Evolutionary conservation across 1,140 invertebrate genomes (phyloP).

Genomic region (Zaprionus vittiger): DNA sequence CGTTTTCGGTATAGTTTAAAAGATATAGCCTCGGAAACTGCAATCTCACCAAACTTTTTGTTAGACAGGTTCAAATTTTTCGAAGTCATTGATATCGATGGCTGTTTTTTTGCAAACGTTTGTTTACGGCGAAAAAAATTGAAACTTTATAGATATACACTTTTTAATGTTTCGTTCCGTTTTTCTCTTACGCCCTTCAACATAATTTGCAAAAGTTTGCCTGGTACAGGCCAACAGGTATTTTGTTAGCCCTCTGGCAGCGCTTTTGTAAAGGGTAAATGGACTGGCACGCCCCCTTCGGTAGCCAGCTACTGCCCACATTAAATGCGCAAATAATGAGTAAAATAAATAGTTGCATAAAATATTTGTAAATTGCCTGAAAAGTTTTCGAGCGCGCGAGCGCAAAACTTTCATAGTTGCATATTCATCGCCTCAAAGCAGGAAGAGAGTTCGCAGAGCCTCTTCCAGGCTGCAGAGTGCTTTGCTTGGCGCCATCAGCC

Average conservation of each 20-base stretch:
- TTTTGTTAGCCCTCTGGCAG: background rate
- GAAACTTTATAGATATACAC: background rate
- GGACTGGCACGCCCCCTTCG: background rate
- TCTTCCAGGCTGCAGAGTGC: background rate
- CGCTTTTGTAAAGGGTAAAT: background rate
- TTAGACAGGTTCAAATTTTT: too few species aligned
- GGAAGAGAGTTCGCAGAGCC: background rate
- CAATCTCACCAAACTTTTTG: too few species aligned
- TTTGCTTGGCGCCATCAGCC: background rate
- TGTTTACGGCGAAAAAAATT: background rate
- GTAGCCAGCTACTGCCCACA: constrained; percentile 1
- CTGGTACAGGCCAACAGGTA: background rate
- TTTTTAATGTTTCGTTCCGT: background rate
- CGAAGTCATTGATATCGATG: background rate
- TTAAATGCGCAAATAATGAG: constrained; percentile 5
- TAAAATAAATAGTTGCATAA: constrained; percentile 5
- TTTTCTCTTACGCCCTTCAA: background rate
- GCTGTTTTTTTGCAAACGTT: background rate
- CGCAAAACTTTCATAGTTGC: constrained; percentile 2
- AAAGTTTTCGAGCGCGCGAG: constrained; percentile 3
- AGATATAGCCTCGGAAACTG: too few species aligned
- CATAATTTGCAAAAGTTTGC: background rate
- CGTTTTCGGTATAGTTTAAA: too few species aligned
- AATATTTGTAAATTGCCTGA: constrained; percentile 3
- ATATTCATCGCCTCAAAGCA: background rate